Conservation (phyloP, 2,113 vertebrate species). For the Oncorhynchus keta region DNA sequence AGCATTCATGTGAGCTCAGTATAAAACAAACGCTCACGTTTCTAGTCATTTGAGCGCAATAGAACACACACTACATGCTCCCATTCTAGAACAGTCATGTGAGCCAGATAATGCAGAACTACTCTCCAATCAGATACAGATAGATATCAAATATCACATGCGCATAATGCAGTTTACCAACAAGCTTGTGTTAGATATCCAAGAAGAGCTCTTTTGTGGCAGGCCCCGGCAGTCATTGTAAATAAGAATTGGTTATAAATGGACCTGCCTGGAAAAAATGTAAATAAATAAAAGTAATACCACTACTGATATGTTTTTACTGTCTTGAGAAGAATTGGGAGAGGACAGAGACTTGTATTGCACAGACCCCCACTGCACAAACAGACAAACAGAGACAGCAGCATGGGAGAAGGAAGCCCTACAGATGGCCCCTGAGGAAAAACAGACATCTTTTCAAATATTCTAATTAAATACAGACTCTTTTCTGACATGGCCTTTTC, state of each 20-base stretch:
- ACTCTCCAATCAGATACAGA: constrained; percentile 1
- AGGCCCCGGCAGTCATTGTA: not conserved
- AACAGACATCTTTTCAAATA: too few species aligned
- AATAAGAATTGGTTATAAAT: not conserved
- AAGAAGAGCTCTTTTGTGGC: not conserved
- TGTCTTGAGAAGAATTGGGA: not conserved
- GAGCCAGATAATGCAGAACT: constrained; percentile 25
- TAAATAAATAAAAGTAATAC: too few species aligned
- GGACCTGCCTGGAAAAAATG: too few species aligned
- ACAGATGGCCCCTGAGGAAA: not conserved
- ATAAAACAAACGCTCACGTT: constrained; percentile 8
- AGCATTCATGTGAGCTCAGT: constrained; percentile 36
- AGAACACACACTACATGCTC: not conserved
- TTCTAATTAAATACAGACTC: too few species aligned
- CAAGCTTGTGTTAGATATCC: not conserved
- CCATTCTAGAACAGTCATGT: constrained; percentile 9
- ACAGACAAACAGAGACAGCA: not conserved
- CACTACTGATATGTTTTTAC: too few species aligned
- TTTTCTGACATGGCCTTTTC: too few species aligned
- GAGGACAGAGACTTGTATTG: not conserved
- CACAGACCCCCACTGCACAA: constrained; percentile 1
- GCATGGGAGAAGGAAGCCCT: not conserved
- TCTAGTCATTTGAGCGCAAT: constrained; percentile 17
- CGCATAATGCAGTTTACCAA: not conserved
- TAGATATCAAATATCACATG: constrained; percentile 2